Evolutionary conservation across 1,140 invertebrate genomes (phyloP).

Genomic region (Lordiphosa collinella): DNA sequence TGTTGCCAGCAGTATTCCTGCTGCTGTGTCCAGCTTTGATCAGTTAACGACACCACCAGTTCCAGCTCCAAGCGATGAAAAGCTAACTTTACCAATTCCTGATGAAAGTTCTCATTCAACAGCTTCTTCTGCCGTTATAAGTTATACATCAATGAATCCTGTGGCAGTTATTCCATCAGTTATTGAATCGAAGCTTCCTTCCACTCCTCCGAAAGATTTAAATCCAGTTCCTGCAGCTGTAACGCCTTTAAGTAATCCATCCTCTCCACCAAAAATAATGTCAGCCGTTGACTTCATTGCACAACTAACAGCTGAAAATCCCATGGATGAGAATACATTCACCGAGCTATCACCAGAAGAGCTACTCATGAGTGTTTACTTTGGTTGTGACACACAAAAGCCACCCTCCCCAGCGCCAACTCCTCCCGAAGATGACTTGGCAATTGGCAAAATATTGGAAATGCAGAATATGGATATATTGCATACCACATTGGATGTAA

Average conservation of each 20-base stretch:
- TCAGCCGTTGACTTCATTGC: constrained; percentile 70
- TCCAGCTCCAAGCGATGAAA: no score
- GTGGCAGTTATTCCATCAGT: no score
- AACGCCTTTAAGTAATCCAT: background rate
- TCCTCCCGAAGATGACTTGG: constrained; percentile 27
- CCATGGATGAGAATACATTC: constrained; percentile 26
- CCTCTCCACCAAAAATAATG: constrained; percentile 11
- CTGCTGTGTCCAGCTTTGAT: no score
- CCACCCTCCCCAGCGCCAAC: background rate
- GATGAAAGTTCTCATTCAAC: no score
- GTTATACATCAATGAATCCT: no score
- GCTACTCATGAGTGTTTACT: constrained; percentile 52
- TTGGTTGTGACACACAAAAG: constrained; percentile 3
- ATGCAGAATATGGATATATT: constrained; percentile 57
- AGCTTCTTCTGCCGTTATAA: no score
- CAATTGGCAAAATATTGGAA: constrained; percentile 57
- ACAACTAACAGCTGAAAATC: constrained; percentile 34
- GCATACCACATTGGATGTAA: constrained; percentile 54
- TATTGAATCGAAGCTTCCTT: no score
- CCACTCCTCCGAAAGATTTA: background rate
- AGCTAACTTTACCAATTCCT: no score
- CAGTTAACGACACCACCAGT: no score
- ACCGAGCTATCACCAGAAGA: constrained; percentile 63
- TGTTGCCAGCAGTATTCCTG: no score
- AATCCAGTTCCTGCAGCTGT: background rate